Evolutionary conservation across 2,797 vertebrate species (phyloP), one percentile per base, ranked within the genome.

Genomic region (Brachyalestes nurse): DNA sequence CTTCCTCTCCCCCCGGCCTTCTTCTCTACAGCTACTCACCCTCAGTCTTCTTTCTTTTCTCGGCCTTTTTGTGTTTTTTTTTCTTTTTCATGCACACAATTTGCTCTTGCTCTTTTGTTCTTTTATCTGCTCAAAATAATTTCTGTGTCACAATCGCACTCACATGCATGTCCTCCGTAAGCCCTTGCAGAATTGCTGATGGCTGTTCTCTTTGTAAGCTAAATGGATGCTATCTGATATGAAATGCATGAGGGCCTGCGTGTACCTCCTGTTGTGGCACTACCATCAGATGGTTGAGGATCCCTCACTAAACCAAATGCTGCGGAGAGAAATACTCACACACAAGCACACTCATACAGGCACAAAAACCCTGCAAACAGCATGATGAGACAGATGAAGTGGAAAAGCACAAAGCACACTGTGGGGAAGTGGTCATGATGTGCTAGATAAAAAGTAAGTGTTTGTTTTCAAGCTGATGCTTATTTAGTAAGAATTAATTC

Each of bases 221-320:
- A 74, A 77, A 70, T 66, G 72, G 47, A 66, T 78, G 82, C 49
- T 77, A 58, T 73, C 77, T 78, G 71, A 69, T 78, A 60, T 75
- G 62, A 80, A 79, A 82, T 73, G 79, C 75, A 82, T 51, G 67
- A 87, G 14, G 80, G 77, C 86, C 87, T 89, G 85, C 62, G 66
- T 64, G 38, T 65, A 60, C 89, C 89, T 91, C 90, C 90, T 94
- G 91, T 84, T 88, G 86, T 70, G 81, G 81, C 84, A 87, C 82
- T 75, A 77, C 51, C 64, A 89, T 92, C 92, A 94, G 92, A 94
- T 94, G 92, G 91, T 88, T 88, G 88, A 79, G 19, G 77, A 74
- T 74, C 71, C 60, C 82, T 62, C 60, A 65, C 28, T 78, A 25
- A 81, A 81, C 78, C 74, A 82, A 86, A 82, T 86, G 80, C 69